Percentiles rank a stretch among this genome's conserved stretches.
Evolutionary conservation across 2,888 invertebrate genomes (phyloP).

Genomic region (Caradrina clavipalpis): DNA sequence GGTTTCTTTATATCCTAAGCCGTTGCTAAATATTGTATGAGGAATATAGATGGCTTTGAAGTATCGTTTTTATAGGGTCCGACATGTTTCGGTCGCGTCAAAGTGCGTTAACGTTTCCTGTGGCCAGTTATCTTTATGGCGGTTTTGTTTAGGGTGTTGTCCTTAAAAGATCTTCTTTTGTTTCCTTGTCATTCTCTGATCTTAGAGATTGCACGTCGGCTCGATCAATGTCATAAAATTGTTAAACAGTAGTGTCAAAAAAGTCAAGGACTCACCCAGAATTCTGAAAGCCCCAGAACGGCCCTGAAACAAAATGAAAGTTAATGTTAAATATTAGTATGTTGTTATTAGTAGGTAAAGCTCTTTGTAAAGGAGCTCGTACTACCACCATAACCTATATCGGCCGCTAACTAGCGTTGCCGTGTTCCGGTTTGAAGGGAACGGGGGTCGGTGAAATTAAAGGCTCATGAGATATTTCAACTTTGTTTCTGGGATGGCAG

Average conservation of each 20-base stretch:
- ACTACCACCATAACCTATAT: too few species aligned
- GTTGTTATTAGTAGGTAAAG: too few species aligned
- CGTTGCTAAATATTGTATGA: constrained; percentile 50
- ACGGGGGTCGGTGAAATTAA: too few species aligned
- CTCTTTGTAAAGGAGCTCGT: too few species aligned
- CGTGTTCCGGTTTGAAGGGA: too few species aligned
- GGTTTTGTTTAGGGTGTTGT: constrained; percentile 13
- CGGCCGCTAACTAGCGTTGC: too few species aligned
- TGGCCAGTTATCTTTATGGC: constrained; percentile 21
- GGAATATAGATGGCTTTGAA: constrained; percentile 37
- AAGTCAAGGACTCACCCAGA: background rate
- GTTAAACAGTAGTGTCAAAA: background rate
- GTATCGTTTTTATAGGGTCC: constrained; percentile 45
- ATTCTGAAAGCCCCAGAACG: background rate
- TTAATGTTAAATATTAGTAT: background rate
- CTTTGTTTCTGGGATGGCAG: too few species aligned
- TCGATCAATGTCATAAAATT: background rate
- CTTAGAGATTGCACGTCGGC: background rate
- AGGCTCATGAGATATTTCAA: too few species aligned
- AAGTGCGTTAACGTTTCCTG: constrained; percentile 25
- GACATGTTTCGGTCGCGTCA: constrained; percentile 32
- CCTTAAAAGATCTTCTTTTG: background rate
- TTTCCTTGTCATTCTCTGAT: background rate
- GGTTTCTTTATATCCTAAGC: constrained; percentile 44
- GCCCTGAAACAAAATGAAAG: background rate